Evolutionary conservation across 2,113 vertebrate genomes (phyloP), one percentile per base, ranked within the genome.

Genomic region (Chaetodon trifascialis): DNA sequence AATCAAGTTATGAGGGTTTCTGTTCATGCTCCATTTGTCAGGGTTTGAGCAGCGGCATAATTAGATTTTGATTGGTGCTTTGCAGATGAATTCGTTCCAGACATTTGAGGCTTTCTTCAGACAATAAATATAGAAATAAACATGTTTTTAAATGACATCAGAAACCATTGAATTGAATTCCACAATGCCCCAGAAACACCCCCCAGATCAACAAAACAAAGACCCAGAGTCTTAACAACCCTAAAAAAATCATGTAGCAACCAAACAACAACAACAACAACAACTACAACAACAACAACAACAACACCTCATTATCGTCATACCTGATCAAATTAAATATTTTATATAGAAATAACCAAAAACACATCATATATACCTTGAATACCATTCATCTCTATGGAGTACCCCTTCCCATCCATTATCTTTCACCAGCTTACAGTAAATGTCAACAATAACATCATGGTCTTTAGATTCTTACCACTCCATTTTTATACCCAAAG

Each of bases 1-100:
- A 44, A 76, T 89, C 72, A 76, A 63, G 49, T 67, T 51, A 46
- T 30, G 38, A 47, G 49, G 51, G 63, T 83, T 63, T 52, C 38
- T 64, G 49, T 70, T 59, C 60, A 40, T 0, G 2, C 23, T 44
- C 44, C n/a, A 72, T 86, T 52, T 73, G 23, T 21, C 19, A 15
- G 14, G 60, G 7, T 73, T 70, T 47, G 40, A 60, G 60, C 25
- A 17, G 54, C 42, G 21, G 54, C 42, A 75, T 81, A 36, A 51
- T 80, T 74, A 1, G 10, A 75, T 70, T 78, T 74, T 46, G 23
- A 65, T 80, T 36, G 62, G n/a, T 8, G 52, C 44, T 58, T 70
- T 65, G 66, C 46, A 73, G 23, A 65, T 70, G 0, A 2, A 73
- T 84, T 76, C 6, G 40, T 64, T 52, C 38, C 66, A 63, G n/a